These are phyloP conservation scores for Xenotilapia longispinis DNA, from an alignment of 2,113 vertebrate species.

Conservation along the genomic window DNA sequence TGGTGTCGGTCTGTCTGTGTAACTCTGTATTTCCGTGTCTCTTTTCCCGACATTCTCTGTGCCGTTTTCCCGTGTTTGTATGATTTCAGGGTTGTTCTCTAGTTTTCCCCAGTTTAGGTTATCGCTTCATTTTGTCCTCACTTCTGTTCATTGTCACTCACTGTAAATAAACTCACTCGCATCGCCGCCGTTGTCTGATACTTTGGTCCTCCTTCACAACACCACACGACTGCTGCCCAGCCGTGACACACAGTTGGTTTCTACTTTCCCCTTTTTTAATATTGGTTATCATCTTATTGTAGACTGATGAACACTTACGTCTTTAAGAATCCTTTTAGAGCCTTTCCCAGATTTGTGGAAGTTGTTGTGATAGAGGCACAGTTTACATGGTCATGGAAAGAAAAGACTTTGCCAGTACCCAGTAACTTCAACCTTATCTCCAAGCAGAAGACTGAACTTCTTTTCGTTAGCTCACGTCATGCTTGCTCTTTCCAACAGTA, in stretches of 20 bases:
- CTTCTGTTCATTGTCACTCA: neutral
- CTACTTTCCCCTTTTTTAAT: neutral
- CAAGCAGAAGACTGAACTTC: neutral
- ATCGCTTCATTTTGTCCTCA: neutral
- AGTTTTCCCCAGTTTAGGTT: neutral
- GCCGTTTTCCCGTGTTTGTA: neutral
- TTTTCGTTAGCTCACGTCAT: neutral
- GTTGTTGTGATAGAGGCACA: neutral
- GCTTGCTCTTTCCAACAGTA: neutral
- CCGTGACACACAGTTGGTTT: neutral
- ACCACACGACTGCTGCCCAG: neutral
- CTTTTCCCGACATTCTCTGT: neutral
- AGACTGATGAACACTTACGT: neutral
- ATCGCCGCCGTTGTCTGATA: fast-evolving
- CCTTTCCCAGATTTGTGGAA: neutral
- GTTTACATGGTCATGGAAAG: neutral
- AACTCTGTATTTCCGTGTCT: neutral
- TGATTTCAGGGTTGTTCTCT: neutral
- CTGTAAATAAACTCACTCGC: neutral
- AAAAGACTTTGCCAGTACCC: neutral
- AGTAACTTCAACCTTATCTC: neutral
- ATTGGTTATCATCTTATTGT: neutral
- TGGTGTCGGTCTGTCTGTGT: neutral
- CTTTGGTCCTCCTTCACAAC: neutral
- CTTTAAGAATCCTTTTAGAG: neutral